phyloP scores from a whole-genome alignment of 2,888 invertebrate species.

The Microplitis deprimator region DNA sequence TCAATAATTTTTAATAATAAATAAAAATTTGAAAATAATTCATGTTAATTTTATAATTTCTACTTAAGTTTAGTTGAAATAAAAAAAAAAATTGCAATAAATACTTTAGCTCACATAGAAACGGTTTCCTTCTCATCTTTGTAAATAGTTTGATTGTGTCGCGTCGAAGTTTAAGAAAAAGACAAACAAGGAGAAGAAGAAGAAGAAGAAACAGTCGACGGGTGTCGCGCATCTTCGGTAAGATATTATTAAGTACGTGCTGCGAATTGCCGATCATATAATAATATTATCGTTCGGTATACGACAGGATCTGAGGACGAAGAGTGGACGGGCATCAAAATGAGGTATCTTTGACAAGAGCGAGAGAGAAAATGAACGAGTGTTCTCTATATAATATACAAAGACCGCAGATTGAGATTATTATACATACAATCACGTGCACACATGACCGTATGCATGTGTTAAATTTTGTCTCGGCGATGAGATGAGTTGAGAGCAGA shows the following conservation, averaged over 20 bases:
- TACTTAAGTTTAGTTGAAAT: background rate
- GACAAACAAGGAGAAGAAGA: background rate
- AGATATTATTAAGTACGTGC: conserved; percentile 60
- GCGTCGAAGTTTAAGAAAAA: background rate
- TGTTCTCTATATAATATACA: background rate
- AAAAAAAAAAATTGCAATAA: background rate
- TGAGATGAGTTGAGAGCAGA: background rate
- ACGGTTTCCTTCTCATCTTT: background rate
- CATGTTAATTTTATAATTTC: background rate
- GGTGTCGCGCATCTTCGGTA: conserved; percentile 53
- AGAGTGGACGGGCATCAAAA: conserved; percentile 53
- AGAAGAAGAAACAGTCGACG: conserved; percentile 17
- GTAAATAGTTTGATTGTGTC: background rate
- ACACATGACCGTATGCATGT: conserved; percentile 2
- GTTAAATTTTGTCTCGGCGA: conserved; percentile 27
- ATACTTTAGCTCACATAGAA: background rate
- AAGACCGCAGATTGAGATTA: conserved; percentile 11
- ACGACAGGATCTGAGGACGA: conserved; percentile 50
- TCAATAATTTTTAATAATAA: background rate
- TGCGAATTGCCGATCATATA: conserved; percentile 54
- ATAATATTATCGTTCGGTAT: conserved; percentile 56
- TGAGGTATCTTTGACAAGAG: conserved; percentile 50
- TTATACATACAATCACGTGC: conserved; percentile 12
- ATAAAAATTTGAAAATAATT: background rate
- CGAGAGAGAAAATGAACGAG: conserved; percentile 21